Evolutionary conservation across 1,140 invertebrate species (phyloP), one percentile per base, ranked within the genome.

Genomic region (Apis mellifera): DNA sequence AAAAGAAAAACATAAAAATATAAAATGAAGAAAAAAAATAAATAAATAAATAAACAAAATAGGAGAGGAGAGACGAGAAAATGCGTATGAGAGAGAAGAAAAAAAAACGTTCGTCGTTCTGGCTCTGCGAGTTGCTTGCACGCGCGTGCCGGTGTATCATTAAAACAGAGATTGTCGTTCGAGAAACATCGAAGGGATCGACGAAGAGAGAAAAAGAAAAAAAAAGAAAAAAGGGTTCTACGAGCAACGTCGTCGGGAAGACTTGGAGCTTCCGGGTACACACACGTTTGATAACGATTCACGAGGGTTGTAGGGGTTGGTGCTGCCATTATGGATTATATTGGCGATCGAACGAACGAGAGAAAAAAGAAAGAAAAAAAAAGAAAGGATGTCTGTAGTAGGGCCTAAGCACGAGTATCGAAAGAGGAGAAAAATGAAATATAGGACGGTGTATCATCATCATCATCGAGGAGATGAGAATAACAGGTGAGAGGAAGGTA

Each of bases 211-310:
- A n/a, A n/a, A n/a, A n/a, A n/a, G n/a, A 15, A n/a, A 17, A 19
- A 68, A 50, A n/a, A n/a, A n/a, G n/a, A 15, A n/a, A 17, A 19
- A 68, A 50, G 72, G 52, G 78, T 84, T 74, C 79, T 57, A 91
- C 87, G 91, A 90, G 92, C 91, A 93, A 91, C 90, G 87, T 91
- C 89, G 90, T 91, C 91, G 88, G 90, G 90, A 85, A 70, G 57
- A 55, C 23, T n/a, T 23, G 12, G 26, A 73, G 50, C 23, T 81
- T 76, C 79, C 72, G 55, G 73, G 79, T 82, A 82, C 72, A 82
- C 79, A 75, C 72, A 76, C 23, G 62, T 52, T 57, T 52, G 69
- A 80, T 54, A n/a, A 55, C 48, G 65, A 66, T 76, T 66, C 79
- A 62, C 71, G 79, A 82, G 71, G 72, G 65, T 76, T 52, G 3